Evolutionary conservation across 1,140 invertebrate genomes (phyloP).

Genomic region (Magallana gigas): DNA sequence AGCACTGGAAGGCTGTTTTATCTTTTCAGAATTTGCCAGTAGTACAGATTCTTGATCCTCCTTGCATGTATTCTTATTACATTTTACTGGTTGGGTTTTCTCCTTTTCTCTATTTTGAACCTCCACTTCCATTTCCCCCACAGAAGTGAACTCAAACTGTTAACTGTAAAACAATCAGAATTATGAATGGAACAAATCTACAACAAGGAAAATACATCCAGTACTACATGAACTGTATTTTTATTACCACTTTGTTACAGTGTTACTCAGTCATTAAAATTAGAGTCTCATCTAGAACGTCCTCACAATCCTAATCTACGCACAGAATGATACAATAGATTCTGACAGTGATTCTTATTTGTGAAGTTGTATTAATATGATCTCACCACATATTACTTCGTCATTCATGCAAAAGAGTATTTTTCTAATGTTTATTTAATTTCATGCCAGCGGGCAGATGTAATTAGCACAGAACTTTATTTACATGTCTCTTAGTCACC

Average conservation of each 20-base stretch:
- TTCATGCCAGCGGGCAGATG: background rate
- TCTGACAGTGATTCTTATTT: background rate
- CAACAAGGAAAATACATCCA: background rate
- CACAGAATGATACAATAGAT: background rate
- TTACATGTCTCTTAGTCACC: background rate
- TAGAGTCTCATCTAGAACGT: background rate
- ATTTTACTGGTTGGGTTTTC: background rate
- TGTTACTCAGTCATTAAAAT: background rate
- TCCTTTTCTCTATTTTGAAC: background rate
- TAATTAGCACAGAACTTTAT: slow-evolving; percentile 8
- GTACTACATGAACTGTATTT: background rate
- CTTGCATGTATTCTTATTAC: background rate
- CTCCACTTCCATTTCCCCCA: background rate
- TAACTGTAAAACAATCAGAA: background rate
- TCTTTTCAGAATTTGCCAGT: too few species aligned
- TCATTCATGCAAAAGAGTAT: slow-evolving; percentile 18
- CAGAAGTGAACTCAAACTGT: background rate
- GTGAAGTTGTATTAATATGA: background rate
- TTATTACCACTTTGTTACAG: background rate
- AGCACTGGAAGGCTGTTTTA: too few species aligned
- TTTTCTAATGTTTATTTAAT: background rate
- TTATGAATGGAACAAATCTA: too few species aligned
- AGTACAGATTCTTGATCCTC: too few species aligned
- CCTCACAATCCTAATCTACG: background rate
- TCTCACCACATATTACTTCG: background rate